phyloP scores from a whole-genome alignment of 2,888 invertebrate species.

The Agonopterix heracliana region DNA sequence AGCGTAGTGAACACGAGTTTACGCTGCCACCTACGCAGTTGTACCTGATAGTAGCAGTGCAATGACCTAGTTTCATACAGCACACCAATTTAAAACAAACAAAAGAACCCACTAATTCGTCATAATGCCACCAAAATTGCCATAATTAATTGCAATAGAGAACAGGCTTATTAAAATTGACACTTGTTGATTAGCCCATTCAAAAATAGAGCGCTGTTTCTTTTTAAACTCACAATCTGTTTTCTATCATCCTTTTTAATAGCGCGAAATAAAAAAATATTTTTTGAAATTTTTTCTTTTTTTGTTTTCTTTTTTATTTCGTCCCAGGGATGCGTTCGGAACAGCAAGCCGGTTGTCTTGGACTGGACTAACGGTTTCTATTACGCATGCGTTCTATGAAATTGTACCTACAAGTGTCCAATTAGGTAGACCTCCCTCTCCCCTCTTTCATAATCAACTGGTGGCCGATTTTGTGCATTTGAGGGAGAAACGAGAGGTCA shows the following conservation, averaged over 20 bases:
- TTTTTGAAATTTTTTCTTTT: not conserved
- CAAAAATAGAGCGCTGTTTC: slow-evolving; percentile 6
- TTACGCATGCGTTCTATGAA: slow-evolving; percentile 54
- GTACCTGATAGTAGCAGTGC: slow-evolving; percentile 32
- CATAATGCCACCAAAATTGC: not conserved
- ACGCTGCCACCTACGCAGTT: slow-evolving; percentile 4
- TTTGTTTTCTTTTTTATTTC: not conserved
- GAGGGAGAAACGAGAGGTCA: slow-evolving; percentile 21
- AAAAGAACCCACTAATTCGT: not conserved
- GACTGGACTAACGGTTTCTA: slow-evolving; percentile 35
- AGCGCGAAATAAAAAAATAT: not conserved
- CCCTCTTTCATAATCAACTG: slow-evolving; percentile 14
- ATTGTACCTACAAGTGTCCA: slow-evolving; percentile 36
- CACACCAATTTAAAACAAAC: not conserved
- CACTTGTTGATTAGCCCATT: slow-evolving; percentile 19
- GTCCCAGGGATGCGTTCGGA: slow-evolving; percentile 32
- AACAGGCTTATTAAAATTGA: slow-evolving; percentile 13
- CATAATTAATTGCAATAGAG: not conserved
- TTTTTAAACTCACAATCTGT: not conserved
- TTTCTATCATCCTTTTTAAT: not conserved
- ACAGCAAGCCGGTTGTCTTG: slow-evolving; percentile 30
- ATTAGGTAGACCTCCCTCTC: slow-evolving; percentile 24
- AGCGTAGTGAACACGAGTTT: not conserved
- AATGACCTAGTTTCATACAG: slow-evolving; percentile 25
- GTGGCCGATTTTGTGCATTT: slow-evolving; percentile 10